Percentiles rank a stretch among this genome's conserved stretches.
These are phyloP conservation scores for Magallana gigas DNA, from an alignment of 1,140 invertebrate genomes.

Conservation along the genomic window DNA sequence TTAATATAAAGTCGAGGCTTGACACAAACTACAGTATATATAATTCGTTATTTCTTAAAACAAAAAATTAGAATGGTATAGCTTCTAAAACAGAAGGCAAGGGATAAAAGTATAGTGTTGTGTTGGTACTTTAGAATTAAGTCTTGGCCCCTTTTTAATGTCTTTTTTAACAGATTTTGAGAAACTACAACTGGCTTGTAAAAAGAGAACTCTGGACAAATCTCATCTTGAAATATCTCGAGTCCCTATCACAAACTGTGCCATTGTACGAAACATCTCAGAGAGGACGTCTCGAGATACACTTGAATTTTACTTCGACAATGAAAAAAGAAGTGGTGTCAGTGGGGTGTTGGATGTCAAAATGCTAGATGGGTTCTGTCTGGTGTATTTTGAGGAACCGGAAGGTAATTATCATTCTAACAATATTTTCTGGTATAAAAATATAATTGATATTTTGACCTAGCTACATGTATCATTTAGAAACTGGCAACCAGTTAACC, in stretches of 20 bases:
- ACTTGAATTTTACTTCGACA: conserved; percentile 63
- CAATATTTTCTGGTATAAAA: not conserved
- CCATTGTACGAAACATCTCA: conserved; percentile 53
- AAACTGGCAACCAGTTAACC: too few relatives aligned
- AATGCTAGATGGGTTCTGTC: conserved; percentile 45
- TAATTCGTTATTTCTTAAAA: too few relatives aligned
- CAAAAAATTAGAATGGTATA: too few relatives aligned
- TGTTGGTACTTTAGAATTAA: too few relatives aligned
- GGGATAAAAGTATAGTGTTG: too few relatives aligned
- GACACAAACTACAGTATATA: too few relatives aligned
- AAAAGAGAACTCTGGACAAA: conserved; percentile 54
- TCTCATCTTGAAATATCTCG: conserved; percentile 45
- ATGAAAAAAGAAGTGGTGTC: conserved; percentile 58
- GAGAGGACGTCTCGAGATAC: conserved; percentile 54
- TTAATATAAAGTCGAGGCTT: too few relatives aligned
- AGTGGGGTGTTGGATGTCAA: conserved; percentile 56
- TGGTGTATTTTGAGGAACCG: conserved; percentile 60
- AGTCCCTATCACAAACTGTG: conserved; percentile 58
- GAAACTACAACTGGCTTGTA: conserved; percentile 50
- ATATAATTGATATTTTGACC: too few relatives aligned
- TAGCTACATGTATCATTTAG: too few relatives aligned
- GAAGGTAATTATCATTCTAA: conserved; percentile 44
- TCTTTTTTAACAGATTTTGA: conserved; percentile 53
- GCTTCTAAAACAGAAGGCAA: too few relatives aligned
- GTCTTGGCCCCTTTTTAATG: not conserved